These are phyloP conservation scores for Eugnorisma glareosa DNA, from an alignment of 2,888 invertebrate genomes.

Conservation along the genomic window DNA sequence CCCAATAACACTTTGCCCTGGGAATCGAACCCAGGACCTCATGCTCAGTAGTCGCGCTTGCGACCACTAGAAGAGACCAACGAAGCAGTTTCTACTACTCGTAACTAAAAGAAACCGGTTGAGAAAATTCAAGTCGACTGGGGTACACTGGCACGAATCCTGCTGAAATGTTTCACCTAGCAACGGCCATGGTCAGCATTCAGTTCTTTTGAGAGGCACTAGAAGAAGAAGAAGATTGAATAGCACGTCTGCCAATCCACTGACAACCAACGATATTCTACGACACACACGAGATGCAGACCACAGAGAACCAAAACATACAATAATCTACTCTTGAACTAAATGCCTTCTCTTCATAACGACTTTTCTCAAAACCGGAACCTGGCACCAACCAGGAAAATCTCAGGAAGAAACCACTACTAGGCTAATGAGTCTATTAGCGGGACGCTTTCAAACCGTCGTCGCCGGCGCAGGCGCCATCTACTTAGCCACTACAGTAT, in stretches of 20 bases:
- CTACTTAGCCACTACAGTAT: slow-evolving; percentile 30
- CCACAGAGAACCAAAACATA: too few relatives aligned
- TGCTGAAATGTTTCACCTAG: not conserved
- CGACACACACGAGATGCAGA: accelerated
- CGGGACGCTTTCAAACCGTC: slow-evolving; percentile 26
- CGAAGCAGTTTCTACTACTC: slow-evolving; percentile 5
- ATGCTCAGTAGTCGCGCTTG: too few relatives aligned
- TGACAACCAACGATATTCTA: not conserved
- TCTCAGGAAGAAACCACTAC: slow-evolving; percentile 12
- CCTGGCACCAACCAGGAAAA: slow-evolving; percentile 6
- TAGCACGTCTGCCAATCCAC: not conserved
- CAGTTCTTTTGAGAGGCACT: too few relatives aligned
- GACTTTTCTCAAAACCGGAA: not conserved
- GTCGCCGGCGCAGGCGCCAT: slow-evolving; percentile 37
- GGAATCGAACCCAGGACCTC: too few relatives aligned
- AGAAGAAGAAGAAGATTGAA: not conserved
- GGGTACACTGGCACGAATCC: not conserved
- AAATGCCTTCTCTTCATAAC: not conserved
- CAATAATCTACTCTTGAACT: not conserved
- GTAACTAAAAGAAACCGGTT: too few relatives aligned
- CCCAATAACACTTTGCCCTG: too few relatives aligned
- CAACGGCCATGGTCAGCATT: accelerated
- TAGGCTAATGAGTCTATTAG: slow-evolving; percentile 34
- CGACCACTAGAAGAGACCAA: too few relatives aligned
- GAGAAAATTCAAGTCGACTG: not conserved